Evolutionary conservation across 2,888 invertebrate species (phyloP).

Genomic region (Helleia helle): DNA sequence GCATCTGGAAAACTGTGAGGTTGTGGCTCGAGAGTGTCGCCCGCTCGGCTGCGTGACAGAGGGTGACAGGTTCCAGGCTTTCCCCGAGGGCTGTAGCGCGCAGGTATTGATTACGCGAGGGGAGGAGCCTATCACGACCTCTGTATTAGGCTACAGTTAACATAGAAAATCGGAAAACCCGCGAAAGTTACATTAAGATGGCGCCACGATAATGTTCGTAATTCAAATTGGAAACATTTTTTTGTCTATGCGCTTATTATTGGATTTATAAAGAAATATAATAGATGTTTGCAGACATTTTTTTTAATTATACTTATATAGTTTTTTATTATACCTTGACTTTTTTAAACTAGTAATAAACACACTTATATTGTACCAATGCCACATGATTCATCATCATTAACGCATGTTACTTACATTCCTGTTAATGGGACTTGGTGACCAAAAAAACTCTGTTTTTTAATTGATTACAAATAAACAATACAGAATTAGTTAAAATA

Average conservation of each 20-base stretch:
- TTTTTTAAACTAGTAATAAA: no score
- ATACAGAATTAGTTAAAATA: slow-evolving; percentile 15
- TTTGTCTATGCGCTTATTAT: slow-evolving; percentile 11
- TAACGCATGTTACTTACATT: no score
- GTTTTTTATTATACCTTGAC: no score
- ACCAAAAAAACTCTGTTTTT: no score
- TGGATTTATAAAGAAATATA: no score
- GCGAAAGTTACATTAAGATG: slow-evolving; percentile 41
- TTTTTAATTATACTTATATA: no score
- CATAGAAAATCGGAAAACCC: slow-evolving; percentile 42
- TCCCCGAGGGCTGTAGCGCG: slow-evolving; percentile 35
- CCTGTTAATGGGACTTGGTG: no score
- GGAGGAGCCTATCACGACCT: slow-evolving; percentile 42
- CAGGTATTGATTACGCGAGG: slow-evolving; percentile 60
- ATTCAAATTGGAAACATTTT: not conserved
- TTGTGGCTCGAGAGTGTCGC: slow-evolving; percentile 33
- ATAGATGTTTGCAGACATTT: no score
- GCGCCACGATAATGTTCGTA: slow-evolving; percentile 31
- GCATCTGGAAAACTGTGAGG: slow-evolving; percentile 15
- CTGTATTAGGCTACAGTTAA: slow-evolving; percentile 32
- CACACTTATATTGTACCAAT: no score
- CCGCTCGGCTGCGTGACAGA: slow-evolving; percentile 44
- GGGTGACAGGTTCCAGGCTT: slow-evolving; percentile 45
- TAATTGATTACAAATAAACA: not conserved
- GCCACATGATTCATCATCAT: no score